phyloP scores from a whole-genome alignment of 2,797 vertebrate species.

The Tarsius wallacei region DNA sequence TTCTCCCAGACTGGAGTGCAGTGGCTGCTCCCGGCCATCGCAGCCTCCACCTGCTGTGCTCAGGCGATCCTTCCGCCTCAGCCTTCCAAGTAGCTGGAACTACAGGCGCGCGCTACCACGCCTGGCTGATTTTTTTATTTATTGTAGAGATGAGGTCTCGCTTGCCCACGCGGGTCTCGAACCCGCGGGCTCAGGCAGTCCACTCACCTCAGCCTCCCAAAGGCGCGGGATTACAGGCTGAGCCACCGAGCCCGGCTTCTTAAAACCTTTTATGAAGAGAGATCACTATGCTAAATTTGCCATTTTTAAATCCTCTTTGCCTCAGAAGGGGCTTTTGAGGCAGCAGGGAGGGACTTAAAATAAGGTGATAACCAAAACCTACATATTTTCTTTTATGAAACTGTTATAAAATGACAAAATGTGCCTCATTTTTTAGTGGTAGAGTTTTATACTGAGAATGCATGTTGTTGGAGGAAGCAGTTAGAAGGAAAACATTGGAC shows the following conservation, averaged over 20 bases:
- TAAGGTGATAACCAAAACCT: neutral
- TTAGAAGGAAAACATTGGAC: neutral
- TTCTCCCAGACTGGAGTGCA: no score
- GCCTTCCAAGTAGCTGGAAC: no score
- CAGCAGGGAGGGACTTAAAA: neutral
- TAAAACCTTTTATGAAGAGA: neutral
- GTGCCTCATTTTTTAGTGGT: neutral
- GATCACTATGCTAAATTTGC: neutral
- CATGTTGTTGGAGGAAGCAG: neutral
- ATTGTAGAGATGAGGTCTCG: neutral
- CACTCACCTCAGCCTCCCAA: neutral
- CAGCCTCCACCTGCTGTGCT: no score
- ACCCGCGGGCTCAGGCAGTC: neutral
- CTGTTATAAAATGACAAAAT: slow-evolving; percentile 46
- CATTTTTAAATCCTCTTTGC: neutral
- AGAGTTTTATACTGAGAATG: slow-evolving; percentile 2
- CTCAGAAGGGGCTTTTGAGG: neutral
- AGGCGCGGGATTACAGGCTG: neutral
- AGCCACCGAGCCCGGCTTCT: neutral
- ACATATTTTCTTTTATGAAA: neutral
- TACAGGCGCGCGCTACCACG: no score
- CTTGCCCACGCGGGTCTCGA: neutral
- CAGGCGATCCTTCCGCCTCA: no score
- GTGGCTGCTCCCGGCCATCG: no score
- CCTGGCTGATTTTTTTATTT: neutral